A percentile compares a stretch with the other conserved stretches of the same genome.
These are phyloP conservation scores for Temnopleurus reevesii DNA, from an alignment of 53 echinoderm and acorn worm genomes.

Conservation along the genomic window DNA sequence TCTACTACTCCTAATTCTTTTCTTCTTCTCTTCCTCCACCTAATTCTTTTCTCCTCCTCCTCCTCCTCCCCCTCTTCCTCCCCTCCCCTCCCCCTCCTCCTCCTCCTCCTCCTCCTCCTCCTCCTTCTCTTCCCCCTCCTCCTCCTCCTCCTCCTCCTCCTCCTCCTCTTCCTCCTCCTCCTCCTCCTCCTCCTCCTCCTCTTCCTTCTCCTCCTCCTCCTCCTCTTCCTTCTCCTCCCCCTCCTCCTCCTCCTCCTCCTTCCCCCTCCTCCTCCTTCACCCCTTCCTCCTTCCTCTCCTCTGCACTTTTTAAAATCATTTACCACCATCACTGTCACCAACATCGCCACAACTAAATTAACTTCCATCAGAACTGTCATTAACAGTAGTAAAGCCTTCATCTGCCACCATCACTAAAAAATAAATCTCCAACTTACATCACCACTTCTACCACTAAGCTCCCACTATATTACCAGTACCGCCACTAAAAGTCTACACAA, in stretches of 20 bases:
- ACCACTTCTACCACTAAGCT: too few relatives aligned
- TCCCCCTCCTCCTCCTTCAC: not conserved
- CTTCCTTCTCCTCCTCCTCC: not conserved
- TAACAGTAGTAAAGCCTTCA: too few relatives aligned
- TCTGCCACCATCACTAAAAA: too few relatives aligned
- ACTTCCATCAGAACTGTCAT: too few relatives aligned
- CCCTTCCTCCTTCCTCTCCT: not conserved
- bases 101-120: not conserved
- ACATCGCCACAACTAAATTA: not conserved
- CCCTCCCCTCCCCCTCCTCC: not conserved
- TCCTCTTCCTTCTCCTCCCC: not conserved
- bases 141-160: too few relatives aligned
- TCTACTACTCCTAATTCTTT: not conserved
- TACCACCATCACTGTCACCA: not conserved
- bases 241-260: not conserved
- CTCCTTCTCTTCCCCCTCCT: not conserved
- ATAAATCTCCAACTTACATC: too few relatives aligned
- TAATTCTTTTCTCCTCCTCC: too few relatives aligned
- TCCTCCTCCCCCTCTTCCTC: not conserved
- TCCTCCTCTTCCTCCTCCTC: not conserved
- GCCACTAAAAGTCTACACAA: too few relatives aligned
- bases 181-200: not conserved
- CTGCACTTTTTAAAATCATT: too few relatives aligned
- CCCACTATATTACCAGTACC: too few relatives aligned
- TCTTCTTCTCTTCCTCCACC: not conserved